These are phyloP conservation scores for Tribolium madens DNA, from an alignment of 1,140 invertebrate species.

Conservation along the genomic window DNA sequence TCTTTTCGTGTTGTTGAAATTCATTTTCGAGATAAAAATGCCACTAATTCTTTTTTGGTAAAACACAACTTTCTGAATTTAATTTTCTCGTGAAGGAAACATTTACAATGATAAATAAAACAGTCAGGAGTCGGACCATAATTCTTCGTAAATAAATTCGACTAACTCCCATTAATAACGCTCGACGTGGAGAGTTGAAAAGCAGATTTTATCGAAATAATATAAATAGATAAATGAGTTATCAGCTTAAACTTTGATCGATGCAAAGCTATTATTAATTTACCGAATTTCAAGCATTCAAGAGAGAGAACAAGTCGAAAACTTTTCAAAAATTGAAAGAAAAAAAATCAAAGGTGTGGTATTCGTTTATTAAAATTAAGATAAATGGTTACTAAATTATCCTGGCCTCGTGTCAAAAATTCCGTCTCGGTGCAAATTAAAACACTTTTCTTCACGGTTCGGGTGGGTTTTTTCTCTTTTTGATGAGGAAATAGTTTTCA, in stretches of 20 bases:
- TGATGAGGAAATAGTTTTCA: conserved; percentile 16
- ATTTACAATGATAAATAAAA: neutral
- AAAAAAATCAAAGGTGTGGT: no score
- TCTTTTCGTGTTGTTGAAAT: no score
- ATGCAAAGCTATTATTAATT: no score
- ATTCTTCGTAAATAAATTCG: neutral
- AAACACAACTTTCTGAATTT: no score
- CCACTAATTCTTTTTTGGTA: no score
- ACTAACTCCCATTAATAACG: neutral
- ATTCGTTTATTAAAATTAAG: conserved; percentile 13
- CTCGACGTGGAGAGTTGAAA: neutral
- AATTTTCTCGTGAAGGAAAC: neutral
- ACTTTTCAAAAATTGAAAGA: no score
- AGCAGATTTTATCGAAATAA: neutral
- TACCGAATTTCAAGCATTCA: no score
- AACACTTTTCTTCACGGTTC: neutral
- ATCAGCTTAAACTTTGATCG: neutral
- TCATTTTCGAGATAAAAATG: no score
- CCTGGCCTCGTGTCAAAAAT: conserved; percentile 8
- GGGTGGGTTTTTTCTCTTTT: neutral
- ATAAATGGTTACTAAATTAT: conserved; percentile 7
- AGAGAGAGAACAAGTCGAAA: no score
- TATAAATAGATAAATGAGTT: neutral
- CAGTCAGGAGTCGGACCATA: neutral
- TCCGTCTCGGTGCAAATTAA: conserved; percentile 1